Evolutionary conservation across 2,888 invertebrate species (phyloP).

Genomic region (Caenorhabditis macrosperma): DNA sequence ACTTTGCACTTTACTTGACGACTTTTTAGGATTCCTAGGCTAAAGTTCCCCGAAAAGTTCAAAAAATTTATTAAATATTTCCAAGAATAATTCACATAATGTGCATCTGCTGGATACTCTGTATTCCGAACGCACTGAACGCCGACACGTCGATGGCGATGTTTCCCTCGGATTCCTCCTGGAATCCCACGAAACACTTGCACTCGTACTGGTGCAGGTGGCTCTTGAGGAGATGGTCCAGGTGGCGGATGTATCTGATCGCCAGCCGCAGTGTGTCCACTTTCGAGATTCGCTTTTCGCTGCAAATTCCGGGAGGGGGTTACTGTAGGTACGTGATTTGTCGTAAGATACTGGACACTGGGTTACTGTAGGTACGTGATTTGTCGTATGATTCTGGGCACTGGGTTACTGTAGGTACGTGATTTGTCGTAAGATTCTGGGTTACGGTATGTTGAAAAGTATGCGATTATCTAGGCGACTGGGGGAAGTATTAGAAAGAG

Average conservation of each 20-base stretch:
- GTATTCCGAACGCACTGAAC: conserved; percentile 15
- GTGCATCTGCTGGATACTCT: neutral
- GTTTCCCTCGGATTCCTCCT: conserved; percentile 70
- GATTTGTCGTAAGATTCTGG: neutral
- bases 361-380: neutral
- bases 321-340: neutral
- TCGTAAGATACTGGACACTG: neutral
- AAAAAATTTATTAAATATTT: neutral
- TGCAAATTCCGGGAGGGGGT: conserved; percentile 55
- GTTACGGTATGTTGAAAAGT: neutral
- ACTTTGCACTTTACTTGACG: too few species aligned
- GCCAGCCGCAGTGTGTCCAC: conserved; percentile 81
- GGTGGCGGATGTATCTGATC: conserved; percentile 80
- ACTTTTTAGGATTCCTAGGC: too few species aligned
- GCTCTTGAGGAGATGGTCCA: conserved; percentile 72
- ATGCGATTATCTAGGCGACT: too few species aligned
- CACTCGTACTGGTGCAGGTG: conserved; percentile 64
- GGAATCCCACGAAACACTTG: conserved; percentile 69
- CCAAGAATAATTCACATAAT: neutral
- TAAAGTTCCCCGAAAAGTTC: neutral
- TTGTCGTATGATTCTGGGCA: neutral
- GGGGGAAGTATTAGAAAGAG: too few species aligned
- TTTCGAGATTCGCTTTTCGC: conserved; percentile 80
- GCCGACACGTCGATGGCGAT: conserved; percentile 55
- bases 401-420: neutral